Conservation (phyloP, 2,888 invertebrate species). For the Balanococcus diminutus region DNA sequence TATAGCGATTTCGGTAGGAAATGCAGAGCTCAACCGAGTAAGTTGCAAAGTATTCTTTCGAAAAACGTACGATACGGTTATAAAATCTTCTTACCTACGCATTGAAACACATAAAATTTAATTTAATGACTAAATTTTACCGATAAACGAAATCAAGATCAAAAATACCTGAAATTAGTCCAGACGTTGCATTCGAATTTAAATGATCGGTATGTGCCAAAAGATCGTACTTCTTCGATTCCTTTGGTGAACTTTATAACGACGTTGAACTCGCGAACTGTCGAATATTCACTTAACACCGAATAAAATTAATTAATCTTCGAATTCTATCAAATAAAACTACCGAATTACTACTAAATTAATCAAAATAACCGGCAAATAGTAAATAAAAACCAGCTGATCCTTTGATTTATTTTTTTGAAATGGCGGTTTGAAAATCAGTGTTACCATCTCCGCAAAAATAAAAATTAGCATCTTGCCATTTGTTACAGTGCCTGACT, state of each 20-base stretch:
- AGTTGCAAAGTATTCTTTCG: slow-evolving; percentile 2
- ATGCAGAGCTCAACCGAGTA: slow-evolving; percentile 79
- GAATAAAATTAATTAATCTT: background rate
- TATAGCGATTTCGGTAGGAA: slow-evolving; percentile 72
- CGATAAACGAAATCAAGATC: background rate
- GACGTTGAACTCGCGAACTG: background rate
- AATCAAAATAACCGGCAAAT: too few relatives aligned
- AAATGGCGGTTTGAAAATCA: background rate
- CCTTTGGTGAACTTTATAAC: too few relatives aligned
- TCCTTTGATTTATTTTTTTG: background rate
- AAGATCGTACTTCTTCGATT: background rate
- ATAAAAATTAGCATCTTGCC: background rate
- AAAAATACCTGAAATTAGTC: background rate
- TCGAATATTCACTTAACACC: background rate
- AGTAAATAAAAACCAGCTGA: too few relatives aligned
- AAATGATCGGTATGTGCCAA: too few relatives aligned
- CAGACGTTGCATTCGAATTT: too few relatives aligned
- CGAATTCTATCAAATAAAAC: background rate
- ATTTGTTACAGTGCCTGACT: too few relatives aligned
- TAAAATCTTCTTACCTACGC: background rate
- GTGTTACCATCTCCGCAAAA: background rate
- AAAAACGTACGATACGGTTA: background rate
- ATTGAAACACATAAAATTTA: background rate
- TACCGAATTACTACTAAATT: too few relatives aligned
- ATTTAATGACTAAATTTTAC: background rate